Evolutionary conservation across 2,888 invertebrate species (phyloP).

Genomic region (Eupithecia vulgata): DNA sequence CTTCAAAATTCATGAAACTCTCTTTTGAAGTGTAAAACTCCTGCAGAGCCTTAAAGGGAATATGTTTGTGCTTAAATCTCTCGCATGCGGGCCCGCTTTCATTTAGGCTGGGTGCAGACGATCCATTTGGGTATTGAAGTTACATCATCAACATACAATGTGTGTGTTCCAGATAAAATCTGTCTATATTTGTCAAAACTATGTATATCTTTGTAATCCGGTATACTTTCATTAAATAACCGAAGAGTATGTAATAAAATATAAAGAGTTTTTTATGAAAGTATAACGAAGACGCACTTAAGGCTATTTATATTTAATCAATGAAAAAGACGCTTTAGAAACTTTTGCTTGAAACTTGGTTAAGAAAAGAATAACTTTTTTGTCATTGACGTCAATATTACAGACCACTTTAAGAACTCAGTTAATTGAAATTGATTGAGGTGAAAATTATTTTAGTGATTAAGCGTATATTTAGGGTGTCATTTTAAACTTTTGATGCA

Average conservation of each 20-base stretch:
- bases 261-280: background rate
- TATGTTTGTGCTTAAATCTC: conserved; percentile 59
- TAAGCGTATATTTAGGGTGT: background rate
- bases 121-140: background rate
- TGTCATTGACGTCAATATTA: background rate
- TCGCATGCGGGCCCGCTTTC: conserved; percentile 41
- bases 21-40: conserved; percentile 67
- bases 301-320: background rate
- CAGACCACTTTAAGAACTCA: background rate
- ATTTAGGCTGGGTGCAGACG: conserved; percentile 20
- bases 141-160: background rate
- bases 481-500: background rate
- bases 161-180: too few relatives aligned
- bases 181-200: too few relatives aligned
- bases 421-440: conserved; percentile 1
- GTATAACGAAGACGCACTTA: background rate
- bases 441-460: background rate
- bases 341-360: background rate
- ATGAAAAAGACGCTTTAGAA: background rate
- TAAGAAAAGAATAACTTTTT: background rate
- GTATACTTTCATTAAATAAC: too few relatives aligned
- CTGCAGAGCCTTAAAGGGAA: conserved; percentile 56
- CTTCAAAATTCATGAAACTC: conserved; percentile 71
- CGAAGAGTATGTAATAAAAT: too few relatives aligned
- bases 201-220: too few relatives aligned